Base-by-base conservation (phyloP, 2,888 invertebrate species). In the Cremastinae sp. region DNA sequence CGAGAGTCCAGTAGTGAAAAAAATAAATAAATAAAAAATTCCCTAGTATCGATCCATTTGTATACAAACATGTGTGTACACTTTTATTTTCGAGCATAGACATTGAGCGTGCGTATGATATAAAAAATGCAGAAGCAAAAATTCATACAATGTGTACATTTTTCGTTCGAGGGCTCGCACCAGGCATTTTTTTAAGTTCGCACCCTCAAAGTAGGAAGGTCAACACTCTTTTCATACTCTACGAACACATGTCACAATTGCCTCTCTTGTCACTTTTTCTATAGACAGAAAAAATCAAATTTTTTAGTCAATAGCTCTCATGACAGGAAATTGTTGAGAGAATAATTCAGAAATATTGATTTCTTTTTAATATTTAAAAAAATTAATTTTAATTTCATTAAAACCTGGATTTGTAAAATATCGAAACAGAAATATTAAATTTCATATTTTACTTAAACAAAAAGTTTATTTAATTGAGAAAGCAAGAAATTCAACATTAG, bases 131-230 rank as follows among this genome's bases (percentile, higher is more conserved):
- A 28, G 39, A 18, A 59, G 61, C n/a, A 18, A 35, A 53, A 51
- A 45, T 53, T 74, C 49, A 28, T n/a, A n/a, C n/a, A 10, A n/a
- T 18, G 35, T 53, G 75, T 64, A 53, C n/a, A n/a, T n/a, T 69
- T 64, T 65, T 61, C 56, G 68, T 76, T 68, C 69, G 73, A 76
- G 73, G 72, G 73, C 69, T 73, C 64, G 59, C 59, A 45, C 64
- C 28, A 41, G 41, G 41, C 62, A 37, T 56, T 8, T 18, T 55
- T 53, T 53, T 45, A 73, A 53, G 64, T n/a, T n/a, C 43, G 59
- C 68, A 53, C 49, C 64, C 56, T 76, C 64, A 58, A 68, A 62
- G 61, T 62, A 56, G 69, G 59, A 58, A 71, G 69, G 35, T 70
- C 70, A 64, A 56, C 28, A 37, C 22, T 70, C 66, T 14, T 47